Evolutionary conservation across 2,888 invertebrate species (phyloP), one percentile per base, ranked within the genome.

Genomic region (Pegoplata infirma): DNA sequence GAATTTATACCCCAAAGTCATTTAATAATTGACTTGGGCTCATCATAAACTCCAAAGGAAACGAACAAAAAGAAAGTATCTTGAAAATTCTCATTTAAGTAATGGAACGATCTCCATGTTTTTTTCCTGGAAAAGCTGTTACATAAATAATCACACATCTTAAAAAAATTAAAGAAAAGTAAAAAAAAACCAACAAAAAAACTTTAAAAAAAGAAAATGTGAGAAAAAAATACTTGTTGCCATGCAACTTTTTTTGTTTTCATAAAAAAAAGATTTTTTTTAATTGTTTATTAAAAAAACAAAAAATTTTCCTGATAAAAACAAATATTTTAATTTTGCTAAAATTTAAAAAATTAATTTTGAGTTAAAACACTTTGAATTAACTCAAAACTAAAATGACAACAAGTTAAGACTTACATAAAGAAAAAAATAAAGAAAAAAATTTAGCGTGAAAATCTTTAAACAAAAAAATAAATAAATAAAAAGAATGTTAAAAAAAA

Each of bases 1-100:
- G 96, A 96, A 90, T 96, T 96, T 85, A 93, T 96, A 71, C 96
- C 96, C 82, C 87, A 83, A 75, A 83, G 84, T 82, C 87, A 85
- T 72, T 63, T 79, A 67, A 83, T 88, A 67, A 82, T 89, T 58
- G 88, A 87, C 66, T 83, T 86, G 64, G 84, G 84, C 49, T 83
- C 85, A 80, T 88, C 88, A 72, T 88, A 88, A 87, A 80, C 78
- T 67, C 44, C 19, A 17, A 10, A 36, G 8, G n/a, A 12, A 17
- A 16, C 2, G 69, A 81, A 76, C 32, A 81, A 63, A 55, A 55
- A 64, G 36, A 61, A 47, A 40, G 63, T 74, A 79, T 68, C 53
- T 61, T 64, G 82, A 83, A 83, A 81, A 84, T 82, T 84, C 71
- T 73, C 82, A 82, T 82, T 84, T 85, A 84, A 58, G 51, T 67